These are phyloP conservation scores for Epinephelus moara DNA, from an alignment of 2,113 vertebrate genomes.

Conservation along the genomic window DNA sequence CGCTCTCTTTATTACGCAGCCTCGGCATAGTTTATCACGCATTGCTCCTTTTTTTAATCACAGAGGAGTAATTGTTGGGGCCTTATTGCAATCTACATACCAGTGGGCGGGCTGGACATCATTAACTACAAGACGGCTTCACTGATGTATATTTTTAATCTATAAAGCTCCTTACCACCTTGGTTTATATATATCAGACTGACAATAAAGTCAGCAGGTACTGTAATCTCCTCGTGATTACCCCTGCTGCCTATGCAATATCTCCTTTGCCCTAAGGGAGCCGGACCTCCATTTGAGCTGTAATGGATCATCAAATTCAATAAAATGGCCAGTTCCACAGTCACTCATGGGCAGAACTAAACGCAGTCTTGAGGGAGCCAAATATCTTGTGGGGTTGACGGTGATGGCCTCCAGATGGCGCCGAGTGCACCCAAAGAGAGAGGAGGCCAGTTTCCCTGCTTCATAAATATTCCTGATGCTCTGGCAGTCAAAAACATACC, in stretches of 20 bases:
- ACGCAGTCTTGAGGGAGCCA: constrained; percentile 31
- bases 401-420: constrained; percentile 76
- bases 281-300: constrained; percentile 67
- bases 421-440: constrained; percentile 41
- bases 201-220: constrained; percentile 77
- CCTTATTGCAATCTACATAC: constrained; percentile 69
- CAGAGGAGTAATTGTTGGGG: constrained; percentile 60
- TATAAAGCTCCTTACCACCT: constrained; percentile 69
- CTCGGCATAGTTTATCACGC: constrained; percentile 63
- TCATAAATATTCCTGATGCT: constrained; percentile 72
- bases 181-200: constrained; percentile 68
- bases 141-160: constrained; percentile 81
- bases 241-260: constrained; percentile 75
- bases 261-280: constrained; percentile 73
- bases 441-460: constrained; percentile 54
- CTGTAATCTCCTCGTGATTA: constrained; percentile 76
- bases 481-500: constrained; percentile 60
- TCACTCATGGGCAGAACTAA: constrained; percentile 61
- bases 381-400: constrained; percentile 10
- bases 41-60: constrained; percentile 67
- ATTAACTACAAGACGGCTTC: constrained; percentile 65
- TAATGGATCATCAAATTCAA: constrained; percentile 82
- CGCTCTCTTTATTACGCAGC: constrained; percentile 69
- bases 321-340: constrained; percentile 71
- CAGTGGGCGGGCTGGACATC: constrained; percentile 69